phyloP scores from a whole-genome alignment of 2,888 invertebrate genomes.

The Scrobipalpa atriplicella region DNA sequence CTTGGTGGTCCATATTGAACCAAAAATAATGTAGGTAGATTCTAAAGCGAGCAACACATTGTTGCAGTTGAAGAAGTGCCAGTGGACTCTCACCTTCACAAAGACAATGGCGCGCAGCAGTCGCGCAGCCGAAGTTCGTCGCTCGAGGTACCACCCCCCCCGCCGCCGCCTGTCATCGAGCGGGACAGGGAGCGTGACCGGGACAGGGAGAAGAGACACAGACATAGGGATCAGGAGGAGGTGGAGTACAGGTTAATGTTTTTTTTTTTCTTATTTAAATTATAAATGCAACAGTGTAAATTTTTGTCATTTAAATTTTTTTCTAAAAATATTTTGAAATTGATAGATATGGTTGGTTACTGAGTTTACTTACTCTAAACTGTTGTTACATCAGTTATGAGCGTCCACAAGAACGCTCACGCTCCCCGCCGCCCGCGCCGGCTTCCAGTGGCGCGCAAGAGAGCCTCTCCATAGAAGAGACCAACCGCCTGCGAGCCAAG shows the following conservation, averaged over 20 bases:
- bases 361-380: too few relatives aligned
- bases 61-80: slow-evolving; percentile 80
- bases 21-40: not conserved
- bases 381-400: slow-evolving; percentile 40
- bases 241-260: slow-evolving; percentile 40
- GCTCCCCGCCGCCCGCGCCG: slow-evolving; percentile 44
- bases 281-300: too few relatives aligned
- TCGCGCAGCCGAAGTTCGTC: slow-evolving; percentile 57
- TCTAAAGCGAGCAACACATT: slow-evolving; percentile 38
- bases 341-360: too few relatives aligned
- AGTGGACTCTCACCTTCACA: slow-evolving; percentile 68
- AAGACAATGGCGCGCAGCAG: slow-evolving; percentile 39
- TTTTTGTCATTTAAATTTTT: too few relatives aligned
- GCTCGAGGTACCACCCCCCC: slow-evolving; percentile 39
- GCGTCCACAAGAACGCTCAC: slow-evolving; percentile 32
- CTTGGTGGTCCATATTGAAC: not conserved
- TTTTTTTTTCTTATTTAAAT: not conserved
- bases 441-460: slow-evolving; percentile 80
- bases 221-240: slow-evolving; percentile 32
- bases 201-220: slow-evolving; percentile 36
- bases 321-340: too few relatives aligned
- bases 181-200: slow-evolving; percentile 25
- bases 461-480: slow-evolving; percentile 90
- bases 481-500: slow-evolving; percentile 95
- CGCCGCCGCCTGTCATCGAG: slow-evolving; percentile 4